Conservation (phyloP, 2,797 vertebrate species). For the Etheostoma perlongum region DNA sequence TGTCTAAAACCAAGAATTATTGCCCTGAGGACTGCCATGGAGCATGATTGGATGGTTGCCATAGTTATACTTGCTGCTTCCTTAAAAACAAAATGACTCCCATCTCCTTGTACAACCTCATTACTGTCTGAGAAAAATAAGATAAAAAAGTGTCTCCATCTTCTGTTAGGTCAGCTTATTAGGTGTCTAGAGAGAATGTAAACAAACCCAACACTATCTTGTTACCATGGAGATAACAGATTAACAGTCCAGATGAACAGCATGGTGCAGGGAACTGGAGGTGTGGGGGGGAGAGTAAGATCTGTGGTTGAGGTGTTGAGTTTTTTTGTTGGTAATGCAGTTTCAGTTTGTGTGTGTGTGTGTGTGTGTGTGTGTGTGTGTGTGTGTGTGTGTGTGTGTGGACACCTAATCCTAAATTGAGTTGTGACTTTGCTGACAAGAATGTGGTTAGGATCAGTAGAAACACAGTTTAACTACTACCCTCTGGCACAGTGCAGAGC, state of each 20-base stretch:
- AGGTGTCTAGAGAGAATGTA: slow-evolving; percentile 26
- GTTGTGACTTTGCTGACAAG: slow-evolving; percentile 60
- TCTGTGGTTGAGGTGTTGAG: not conserved
- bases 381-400: slow-evolving; percentile 35
- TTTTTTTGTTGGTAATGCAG: too few relatives aligned
- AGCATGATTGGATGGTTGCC: slow-evolving; percentile 17
- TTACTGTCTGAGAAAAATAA: slow-evolving; percentile 2
- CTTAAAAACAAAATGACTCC: slow-evolving; percentile 1
- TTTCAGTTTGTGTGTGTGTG: not conserved
- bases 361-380: slow-evolving; percentile 29
- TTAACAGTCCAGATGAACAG: slow-evolving; percentile 19
- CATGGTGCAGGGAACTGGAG: slow-evolving; percentile 18
- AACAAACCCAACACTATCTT: slow-evolving; percentile 24
- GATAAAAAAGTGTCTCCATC: not conserved
- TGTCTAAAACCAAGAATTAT: not conserved
- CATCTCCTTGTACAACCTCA: not conserved
- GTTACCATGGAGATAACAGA: slow-evolving; percentile 44
- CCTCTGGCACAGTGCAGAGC: slow-evolving; percentile 20
- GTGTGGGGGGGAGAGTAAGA: not conserved
- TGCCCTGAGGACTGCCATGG: not conserved
- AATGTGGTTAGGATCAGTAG: slow-evolving; percentile 57
- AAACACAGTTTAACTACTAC: slow-evolving; percentile 34
- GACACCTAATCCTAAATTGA: slow-evolving; percentile 38
- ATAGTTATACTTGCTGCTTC: slow-evolving; percentile 4
- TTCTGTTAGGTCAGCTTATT: slow-evolving; percentile 8